Base-by-base conservation (phyloP, 2,113 vertebrate genomes). In the Albula glossodonta region DNA sequence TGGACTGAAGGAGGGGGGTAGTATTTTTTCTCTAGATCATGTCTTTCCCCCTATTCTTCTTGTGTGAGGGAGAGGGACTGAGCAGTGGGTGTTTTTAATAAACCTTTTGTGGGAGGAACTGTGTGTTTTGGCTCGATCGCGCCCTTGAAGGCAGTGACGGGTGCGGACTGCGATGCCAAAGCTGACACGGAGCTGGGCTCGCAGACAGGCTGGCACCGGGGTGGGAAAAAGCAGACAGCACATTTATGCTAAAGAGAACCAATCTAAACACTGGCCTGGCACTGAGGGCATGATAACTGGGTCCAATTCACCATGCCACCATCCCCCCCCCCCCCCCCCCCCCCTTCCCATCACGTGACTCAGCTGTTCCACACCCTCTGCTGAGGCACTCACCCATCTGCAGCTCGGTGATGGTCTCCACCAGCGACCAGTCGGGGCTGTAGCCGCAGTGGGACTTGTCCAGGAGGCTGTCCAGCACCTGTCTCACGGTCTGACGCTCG, bases 371-470 rank as follows among this genome's bases (percentile, higher is more conserved):
- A 1, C 31, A 56, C 80, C 53, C 15, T 57, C 81, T 52, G 15
- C 10, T 41, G 31, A 41, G 77, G 86, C 88, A 91, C 96, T 93
- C 87, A 99, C 98, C 98, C 98, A 99, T 99, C 91, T 99, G 97
- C 83, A 99, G 95, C 91, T 99, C 98, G 15, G 93, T 97, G 89
- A 99, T 95, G 83, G 97, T 99, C 93, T 99, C 98, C 85, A 99
- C 98, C 50, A 99, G 92, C 0, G 98, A 97, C 98, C 98, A 99
- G 92, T 99, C 98, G 25, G 97, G 96, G 92, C 98, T 98, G 92
- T 97, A 98, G 74, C 97, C 97, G 1, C 98, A 99, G 94, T 99
- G 98, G 0, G 98, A 99, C 89, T 99, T 99, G 89, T 99, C 98
- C 96, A 98, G 96, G 89, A 99, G 93, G 93, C 96, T 98, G 90